phyloP scores from a whole-genome alignment of 2,113 vertebrate species.

The Glaucidium brasilianum region DNA sequence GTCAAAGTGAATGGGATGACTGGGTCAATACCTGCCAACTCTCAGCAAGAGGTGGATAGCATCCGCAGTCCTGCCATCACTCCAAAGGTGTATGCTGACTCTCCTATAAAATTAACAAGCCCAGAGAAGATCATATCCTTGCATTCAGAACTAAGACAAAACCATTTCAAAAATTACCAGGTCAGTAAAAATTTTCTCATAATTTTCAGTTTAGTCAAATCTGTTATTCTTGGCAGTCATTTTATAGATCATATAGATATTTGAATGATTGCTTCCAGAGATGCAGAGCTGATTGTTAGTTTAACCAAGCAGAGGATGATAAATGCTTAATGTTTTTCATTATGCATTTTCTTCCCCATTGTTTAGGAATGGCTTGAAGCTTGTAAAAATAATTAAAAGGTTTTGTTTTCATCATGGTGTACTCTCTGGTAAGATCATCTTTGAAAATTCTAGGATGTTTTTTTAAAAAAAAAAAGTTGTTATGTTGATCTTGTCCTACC shows the following conservation, averaged over 20 bases:
- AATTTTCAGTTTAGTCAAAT: not conserved
- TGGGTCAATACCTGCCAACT: not conserved
- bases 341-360: not conserved
- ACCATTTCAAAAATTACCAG: constrained; percentile 53
- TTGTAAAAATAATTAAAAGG: not conserved
- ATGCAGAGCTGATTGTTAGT: not conserved
- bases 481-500: not conserved
- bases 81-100: not conserved
- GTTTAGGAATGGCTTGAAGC: not conserved
- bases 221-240: not conserved
- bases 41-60: not conserved
- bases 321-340: not conserved
- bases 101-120: constrained; percentile 31
- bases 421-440: not conserved
- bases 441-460: not conserved
- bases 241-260: not conserved
- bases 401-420: not conserved
- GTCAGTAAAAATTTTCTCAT: constrained; percentile 30
- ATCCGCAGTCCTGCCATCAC: not conserved
- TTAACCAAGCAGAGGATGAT: not conserved
- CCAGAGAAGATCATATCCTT: constrained; percentile 69
- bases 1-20: not conserved
- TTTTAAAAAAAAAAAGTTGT: not conserved
- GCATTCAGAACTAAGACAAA: constrained; percentile 66
- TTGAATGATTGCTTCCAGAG: not conserved